A percentile compares a stretch with the other conserved stretches of the same genome.
Evolutionary conservation across 2,113 vertebrate species (phyloP).

Genomic region (Acanthochromis polyacanthus): DNA sequence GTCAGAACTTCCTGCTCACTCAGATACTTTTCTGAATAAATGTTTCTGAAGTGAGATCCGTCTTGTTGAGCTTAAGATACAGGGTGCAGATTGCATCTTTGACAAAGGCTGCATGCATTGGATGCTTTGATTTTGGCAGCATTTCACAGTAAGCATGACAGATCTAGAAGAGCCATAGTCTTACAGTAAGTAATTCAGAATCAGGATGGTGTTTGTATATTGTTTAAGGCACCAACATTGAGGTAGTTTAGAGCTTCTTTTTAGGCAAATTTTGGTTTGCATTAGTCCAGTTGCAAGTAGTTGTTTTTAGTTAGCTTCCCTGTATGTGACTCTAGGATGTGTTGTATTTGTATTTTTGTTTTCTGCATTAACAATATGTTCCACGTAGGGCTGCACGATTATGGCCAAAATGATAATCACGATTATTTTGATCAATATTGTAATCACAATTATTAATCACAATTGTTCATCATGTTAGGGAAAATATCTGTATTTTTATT

Average conservation of each 20-base stretch:
- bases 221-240: background rate
- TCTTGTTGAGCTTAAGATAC: background rate
- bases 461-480: too few relatives aligned
- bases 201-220: background rate
- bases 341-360: too few relatives aligned
- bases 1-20: conserved; percentile 33
- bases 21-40: conserved; percentile 4
- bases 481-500: too few relatives aligned
- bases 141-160: background rate
- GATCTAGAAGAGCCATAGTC: background rate
- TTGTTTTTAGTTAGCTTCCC: too few relatives aligned
- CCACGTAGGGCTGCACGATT: too few relatives aligned
- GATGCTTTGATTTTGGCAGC: conserved; percentile 6
- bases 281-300: background rate
- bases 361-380: too few relatives aligned
- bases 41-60: background rate
- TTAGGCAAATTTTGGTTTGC: background rate
- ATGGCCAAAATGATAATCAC: too few relatives aligned
- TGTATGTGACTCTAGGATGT: too few relatives aligned
- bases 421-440: too few relatives aligned
- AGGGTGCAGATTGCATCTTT: conserved; percentile 8
- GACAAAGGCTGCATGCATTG: background rate
- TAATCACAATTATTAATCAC: too few relatives aligned
- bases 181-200: background rate
- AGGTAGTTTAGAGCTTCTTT: background rate